Conservation (phyloP, 2,888 invertebrate genomes). For the Aleiodes testaceus region DNA sequence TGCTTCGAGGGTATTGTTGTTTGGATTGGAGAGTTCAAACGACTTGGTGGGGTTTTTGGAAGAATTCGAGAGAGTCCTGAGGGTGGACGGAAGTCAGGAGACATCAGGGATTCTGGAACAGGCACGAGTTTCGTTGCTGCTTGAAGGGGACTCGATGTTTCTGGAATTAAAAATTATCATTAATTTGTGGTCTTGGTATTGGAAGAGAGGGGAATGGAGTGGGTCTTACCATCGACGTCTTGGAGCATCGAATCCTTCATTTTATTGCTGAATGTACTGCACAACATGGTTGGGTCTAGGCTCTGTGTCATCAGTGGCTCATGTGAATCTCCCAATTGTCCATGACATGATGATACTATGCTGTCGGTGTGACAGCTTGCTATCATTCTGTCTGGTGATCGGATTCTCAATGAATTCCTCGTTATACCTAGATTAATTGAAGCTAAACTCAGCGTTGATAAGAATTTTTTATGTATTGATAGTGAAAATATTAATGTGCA, state of each 20-base stretch:
- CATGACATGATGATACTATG: slow-evolving; percentile 54
- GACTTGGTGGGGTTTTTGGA: slow-evolving; percentile 63
- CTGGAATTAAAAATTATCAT: slow-evolving; percentile 49
- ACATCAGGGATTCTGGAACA: slow-evolving; percentile 90
- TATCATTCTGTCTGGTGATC: slow-evolving; percentile 83
- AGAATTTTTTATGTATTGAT: neutral
- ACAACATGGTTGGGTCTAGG: slow-evolving; percentile 77
- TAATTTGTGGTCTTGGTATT: neutral
- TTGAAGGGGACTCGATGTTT: slow-evolving; percentile 79
- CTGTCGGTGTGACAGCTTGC: slow-evolving; percentile 80
- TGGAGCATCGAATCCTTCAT: slow-evolving; percentile 56
- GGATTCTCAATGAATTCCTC: slow-evolving; percentile 66
- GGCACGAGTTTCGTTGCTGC: slow-evolving; percentile 91
- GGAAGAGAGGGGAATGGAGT: too few relatives aligned
- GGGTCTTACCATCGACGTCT: slow-evolving; percentile 62
- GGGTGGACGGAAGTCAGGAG: slow-evolving; percentile 81
- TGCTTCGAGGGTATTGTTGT: slow-evolving; percentile 62
- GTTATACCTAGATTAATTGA: slow-evolving; percentile 47
- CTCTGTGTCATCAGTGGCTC: slow-evolving; percentile 78
- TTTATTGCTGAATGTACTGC: slow-evolving; percentile 70
- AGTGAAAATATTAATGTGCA: slow-evolving; percentile 31
- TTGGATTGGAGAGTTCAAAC: slow-evolving; percentile 67
- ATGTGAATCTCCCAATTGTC: slow-evolving; percentile 52
- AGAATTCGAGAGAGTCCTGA: slow-evolving; percentile 66
- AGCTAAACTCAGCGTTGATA: slow-evolving; percentile 33